Evolutionary conservation across 2,113 vertebrate species (phyloP).

Genomic region (Recurvirostra avosetta): DNA sequence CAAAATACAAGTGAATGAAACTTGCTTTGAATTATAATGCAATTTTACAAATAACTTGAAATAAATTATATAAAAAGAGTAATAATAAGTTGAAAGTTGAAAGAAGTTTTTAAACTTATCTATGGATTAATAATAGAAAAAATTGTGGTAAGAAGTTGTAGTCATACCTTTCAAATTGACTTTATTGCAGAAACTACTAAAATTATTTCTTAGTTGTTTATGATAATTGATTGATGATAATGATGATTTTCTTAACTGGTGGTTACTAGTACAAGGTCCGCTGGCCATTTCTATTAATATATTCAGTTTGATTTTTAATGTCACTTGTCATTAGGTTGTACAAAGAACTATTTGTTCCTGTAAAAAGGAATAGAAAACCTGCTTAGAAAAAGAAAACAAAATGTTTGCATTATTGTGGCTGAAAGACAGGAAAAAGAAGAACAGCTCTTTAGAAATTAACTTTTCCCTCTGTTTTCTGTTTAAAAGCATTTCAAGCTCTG

Average conservation of each 20-base stretch:
- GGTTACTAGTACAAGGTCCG: background rate
- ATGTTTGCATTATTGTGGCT: background rate
- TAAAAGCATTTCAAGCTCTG: background rate
- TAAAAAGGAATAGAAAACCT: background rate
- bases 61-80: background rate
- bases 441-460: background rate
- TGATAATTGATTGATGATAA: background rate
- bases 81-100: background rate
- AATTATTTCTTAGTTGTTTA: background rate
- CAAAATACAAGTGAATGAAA: background rate
- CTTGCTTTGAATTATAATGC: background rate
- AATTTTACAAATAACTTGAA: background rate
- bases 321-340: background rate
- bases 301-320: background rate
- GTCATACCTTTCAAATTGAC: background rate
- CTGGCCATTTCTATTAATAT: background rate
- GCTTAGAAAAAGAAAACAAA: background rate
- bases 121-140: background rate
- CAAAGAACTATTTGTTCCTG: background rate
- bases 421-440: background rate
- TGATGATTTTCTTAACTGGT: background rate
- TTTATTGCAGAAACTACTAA: background rate
- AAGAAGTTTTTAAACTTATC: background rate
- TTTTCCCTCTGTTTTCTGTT: background rate
- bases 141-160: background rate